A percentile compares a stretch with the other conserved stretches of the same genome.
Conservation (phyloP, 2,888 invertebrate genomes). For the Elgonia sp. region DNA sequence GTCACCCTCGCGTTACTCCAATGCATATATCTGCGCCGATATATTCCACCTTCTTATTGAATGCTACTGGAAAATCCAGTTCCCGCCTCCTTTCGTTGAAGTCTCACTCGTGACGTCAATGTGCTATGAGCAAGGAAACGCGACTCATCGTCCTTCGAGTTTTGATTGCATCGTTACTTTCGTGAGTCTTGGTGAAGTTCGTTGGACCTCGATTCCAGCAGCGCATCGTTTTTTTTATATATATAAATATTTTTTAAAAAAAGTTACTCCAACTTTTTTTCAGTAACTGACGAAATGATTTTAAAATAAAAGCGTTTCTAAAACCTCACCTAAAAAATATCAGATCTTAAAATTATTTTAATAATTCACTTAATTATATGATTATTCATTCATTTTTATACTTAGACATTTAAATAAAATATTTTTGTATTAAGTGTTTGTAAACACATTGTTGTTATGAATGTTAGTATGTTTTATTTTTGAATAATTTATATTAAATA, state of each 20-base stretch:
- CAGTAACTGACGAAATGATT: too few relatives aligned
- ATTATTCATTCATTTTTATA: too few relatives aligned
- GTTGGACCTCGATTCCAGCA: slow-evolving; percentile 36
- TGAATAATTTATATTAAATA: too few relatives aligned
- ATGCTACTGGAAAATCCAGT: slow-evolving; percentile 66
- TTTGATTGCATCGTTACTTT: slow-evolving; percentile 45
- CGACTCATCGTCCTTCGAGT: slow-evolving; percentile 59
- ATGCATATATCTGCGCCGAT: slow-evolving; percentile 56
- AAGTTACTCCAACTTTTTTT: background rate
- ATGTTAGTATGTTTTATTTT: too few relatives aligned
- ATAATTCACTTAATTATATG: too few relatives aligned
- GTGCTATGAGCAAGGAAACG: slow-evolving; percentile 47
- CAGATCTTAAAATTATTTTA: too few relatives aligned
- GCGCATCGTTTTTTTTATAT: background rate
- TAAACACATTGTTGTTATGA: too few relatives aligned
- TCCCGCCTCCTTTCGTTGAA: slow-evolving; percentile 60
- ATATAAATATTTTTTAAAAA: too few relatives aligned
- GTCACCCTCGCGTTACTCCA: slow-evolving; percentile 69
- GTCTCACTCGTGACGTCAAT: slow-evolving; percentile 63
- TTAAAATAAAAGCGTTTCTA: too few relatives aligned
- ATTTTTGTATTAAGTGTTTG: too few relatives aligned
- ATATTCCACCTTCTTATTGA: slow-evolving; percentile 63
- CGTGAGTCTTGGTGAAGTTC: slow-evolving; percentile 24
- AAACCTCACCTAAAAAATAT: too few relatives aligned
- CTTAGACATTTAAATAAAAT: too few relatives aligned